These are phyloP conservation scores for Pheucticus melanocephalus DNA, from an alignment of 2,113 vertebrate species.

Conservation along the genomic window DNA sequence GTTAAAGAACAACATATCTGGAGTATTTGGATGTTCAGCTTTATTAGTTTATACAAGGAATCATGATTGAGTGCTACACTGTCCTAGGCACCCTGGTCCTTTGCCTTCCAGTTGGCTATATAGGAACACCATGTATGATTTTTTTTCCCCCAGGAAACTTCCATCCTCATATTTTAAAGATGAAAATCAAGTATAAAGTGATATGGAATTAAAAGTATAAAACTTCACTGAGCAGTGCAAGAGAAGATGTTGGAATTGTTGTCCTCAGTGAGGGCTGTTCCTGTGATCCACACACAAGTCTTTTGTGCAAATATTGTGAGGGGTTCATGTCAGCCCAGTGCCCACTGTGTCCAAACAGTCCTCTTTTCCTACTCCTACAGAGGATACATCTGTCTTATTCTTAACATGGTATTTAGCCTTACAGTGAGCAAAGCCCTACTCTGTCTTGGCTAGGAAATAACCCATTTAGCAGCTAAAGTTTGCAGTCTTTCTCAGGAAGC, in stretches of 20 bases:
- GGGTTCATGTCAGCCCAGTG: background rate
- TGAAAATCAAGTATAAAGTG: background rate
- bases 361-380: background rate
- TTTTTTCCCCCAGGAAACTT: background rate
- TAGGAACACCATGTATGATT: background rate
- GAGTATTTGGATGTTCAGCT: background rate
- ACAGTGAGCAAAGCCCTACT: background rate
- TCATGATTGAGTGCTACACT: rapidly evolving
- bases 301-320: background rate
- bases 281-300: rapidly evolving
- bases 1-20: background rate
- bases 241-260: background rate
- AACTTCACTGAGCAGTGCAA: background rate
- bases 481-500: background rate
- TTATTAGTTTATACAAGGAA: background rate
- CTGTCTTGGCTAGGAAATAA: background rate
- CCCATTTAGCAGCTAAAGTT: background rate
- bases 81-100: background rate
- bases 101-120: background rate
- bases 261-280: background rate
- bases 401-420: background rate
- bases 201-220: background rate
- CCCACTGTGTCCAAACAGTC: background rate
- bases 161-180: background rate
- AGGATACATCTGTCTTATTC: background rate